These are phyloP conservation scores for Gymnobelideus leadbeateri DNA, from an alignment of 2,113 vertebrate genomes.

Conservation along the genomic window DNA sequence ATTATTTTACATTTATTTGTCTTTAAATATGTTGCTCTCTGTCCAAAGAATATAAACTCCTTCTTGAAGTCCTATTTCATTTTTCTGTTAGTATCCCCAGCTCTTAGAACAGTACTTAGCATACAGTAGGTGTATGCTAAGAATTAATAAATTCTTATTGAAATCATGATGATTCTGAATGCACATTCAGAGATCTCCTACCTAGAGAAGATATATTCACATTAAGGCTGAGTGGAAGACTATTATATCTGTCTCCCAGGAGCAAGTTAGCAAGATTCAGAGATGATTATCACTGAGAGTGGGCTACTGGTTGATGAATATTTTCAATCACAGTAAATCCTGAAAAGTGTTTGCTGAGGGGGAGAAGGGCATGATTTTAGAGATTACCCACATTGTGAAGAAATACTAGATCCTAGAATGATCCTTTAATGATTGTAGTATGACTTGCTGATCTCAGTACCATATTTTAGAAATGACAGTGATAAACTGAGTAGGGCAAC, in stretches of 20 bases:
- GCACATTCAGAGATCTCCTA: neutral
- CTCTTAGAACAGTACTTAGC: neutral
- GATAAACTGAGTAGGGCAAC: no score
- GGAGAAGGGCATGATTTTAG: no score
- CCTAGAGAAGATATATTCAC: neutral
- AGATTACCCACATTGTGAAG: neutral
- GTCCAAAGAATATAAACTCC: neutral
- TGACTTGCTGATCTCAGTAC: no score
- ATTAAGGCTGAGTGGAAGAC: neutral
- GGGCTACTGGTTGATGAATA: neutral
- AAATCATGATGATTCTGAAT: neutral
- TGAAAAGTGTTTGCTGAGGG: neutral
- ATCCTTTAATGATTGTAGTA: no score
- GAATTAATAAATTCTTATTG: neutral
- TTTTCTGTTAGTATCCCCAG: neutral
- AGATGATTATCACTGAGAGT: neutral
- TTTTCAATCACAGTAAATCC: neutral
- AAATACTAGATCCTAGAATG: neutral
- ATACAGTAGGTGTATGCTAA: neutral
- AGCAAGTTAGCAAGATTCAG: neutral
- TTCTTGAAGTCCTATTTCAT: neutral
- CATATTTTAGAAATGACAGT: no score
- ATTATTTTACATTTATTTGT: neutral
- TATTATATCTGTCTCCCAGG: neutral
- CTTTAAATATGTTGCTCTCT: neutral